Conservation (phyloP, 64 coral and sea anemone genomes). For the Exaiptasia diaphana region DNA sequence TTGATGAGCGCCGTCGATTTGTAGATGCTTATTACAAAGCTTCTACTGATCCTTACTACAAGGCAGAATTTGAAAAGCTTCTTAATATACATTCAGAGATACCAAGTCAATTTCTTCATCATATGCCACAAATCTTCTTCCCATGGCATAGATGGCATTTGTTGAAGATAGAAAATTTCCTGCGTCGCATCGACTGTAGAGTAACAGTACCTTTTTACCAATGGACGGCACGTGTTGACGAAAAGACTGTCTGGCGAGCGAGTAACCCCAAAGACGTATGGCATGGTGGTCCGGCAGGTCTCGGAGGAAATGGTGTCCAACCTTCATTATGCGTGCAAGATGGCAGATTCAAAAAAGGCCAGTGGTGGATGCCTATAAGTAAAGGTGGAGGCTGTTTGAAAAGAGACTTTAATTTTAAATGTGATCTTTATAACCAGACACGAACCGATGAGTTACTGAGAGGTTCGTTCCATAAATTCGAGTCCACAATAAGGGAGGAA, state of each 20-base stretch:
- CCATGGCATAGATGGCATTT: slow-evolving; percentile 83
- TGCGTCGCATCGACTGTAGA: slow-evolving; percentile 64
- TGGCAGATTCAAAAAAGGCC: slow-evolving; percentile 25
- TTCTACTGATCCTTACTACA: slow-evolving; percentile 29
- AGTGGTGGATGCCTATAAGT: slow-evolving; percentile 28
- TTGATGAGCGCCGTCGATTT: slow-evolving; percentile 38
- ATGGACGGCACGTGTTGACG: slow-evolving; percentile 24
- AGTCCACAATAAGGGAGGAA: slow-evolving; percentile 49
- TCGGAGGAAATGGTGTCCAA: slow-evolving; percentile 51
- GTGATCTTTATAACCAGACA: slow-evolving; percentile 9
- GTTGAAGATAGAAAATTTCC: slow-evolving; percentile 56
- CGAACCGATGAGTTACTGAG: background rate
- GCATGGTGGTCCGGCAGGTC: slow-evolving; percentile 60
- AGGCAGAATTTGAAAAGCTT: slow-evolving; percentile 32
- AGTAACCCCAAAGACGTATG: slow-evolving; percentile 34
- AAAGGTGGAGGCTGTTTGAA: slow-evolving; percentile 65
- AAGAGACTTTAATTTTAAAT: slow-evolving; percentile 47
- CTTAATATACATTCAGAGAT: slow-evolving; percentile 7
- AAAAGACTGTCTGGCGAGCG: slow-evolving; percentile 16
- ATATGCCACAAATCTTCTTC: slow-evolving; percentile 67
- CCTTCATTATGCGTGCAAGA: slow-evolving; percentile 35
- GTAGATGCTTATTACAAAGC: slow-evolving; percentile 41
- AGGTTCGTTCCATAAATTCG: slow-evolving; percentile 21
- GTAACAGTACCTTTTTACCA: slow-evolving; percentile 69
- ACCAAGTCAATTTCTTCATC: slow-evolving; percentile 48